Conservation (phyloP, 2,113 vertebrate species). For the Datnioides undecimradiatus region DNA sequence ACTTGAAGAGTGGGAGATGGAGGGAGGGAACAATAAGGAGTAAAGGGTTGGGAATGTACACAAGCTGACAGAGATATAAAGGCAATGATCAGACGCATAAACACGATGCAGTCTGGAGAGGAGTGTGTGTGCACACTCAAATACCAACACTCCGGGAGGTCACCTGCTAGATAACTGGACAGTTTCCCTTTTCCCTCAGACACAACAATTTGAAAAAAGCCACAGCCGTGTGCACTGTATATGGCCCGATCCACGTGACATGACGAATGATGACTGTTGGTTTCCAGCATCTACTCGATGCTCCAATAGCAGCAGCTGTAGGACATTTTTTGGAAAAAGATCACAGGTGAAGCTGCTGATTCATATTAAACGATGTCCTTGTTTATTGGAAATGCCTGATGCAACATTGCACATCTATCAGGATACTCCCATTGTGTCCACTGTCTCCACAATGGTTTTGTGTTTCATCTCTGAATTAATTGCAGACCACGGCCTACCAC, state of each 20-base stretch:
- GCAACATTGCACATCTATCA: conserved; percentile 14
- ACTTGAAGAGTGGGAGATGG: conserved; percentile 10
- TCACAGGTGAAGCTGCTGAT: conserved; percentile 4
- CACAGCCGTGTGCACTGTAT: background rate
- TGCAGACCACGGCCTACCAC: conserved; percentile 51
- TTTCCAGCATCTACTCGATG: background rate
- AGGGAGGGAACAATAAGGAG: conserved; percentile 25
- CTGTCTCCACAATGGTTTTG: conserved; percentile 43
- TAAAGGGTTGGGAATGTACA: conserved; percentile 53
- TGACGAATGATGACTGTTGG: background rate
- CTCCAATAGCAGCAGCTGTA: background rate
- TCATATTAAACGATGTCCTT: background rate
- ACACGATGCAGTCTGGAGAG: conserved; percentile 23
- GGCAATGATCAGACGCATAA: conserved; percentile 21
- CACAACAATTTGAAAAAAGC: background rate
- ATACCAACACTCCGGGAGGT: conserved; percentile 18
- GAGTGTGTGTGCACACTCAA: too few species aligned
- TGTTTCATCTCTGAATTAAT: conserved; percentile 60
- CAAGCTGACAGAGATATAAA: conserved; percentile 47
- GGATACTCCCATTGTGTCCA: conserved; percentile 21
- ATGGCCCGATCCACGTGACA: background rate
- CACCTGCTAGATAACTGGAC: background rate
- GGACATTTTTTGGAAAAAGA: background rate
- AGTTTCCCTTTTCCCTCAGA: background rate
- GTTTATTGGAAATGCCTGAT: conserved; percentile 22